Evolutionary conservation across 2,797 vertebrate species (phyloP).

Genomic region (Pristis pectinata): DNA sequence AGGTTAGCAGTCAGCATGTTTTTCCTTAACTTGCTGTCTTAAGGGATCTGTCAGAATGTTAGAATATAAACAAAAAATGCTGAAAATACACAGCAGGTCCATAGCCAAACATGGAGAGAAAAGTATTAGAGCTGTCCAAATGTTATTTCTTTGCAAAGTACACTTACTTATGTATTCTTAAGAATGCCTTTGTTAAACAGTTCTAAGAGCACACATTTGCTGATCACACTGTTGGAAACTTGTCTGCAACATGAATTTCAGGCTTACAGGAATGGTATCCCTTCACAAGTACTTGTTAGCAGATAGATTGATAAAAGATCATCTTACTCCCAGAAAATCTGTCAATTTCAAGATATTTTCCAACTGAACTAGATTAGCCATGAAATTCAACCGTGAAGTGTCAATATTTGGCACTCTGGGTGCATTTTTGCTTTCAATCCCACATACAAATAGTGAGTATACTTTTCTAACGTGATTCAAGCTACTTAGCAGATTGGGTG

Average conservation of each 20-base stretch:
- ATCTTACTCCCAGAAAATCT: too few relatives aligned
- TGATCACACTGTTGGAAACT: too few relatives aligned
- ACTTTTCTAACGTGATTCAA: too few relatives aligned
- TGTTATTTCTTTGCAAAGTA: not conserved
- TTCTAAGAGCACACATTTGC: not conserved
- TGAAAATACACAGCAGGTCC: not conserved
- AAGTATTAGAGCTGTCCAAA: too few relatives aligned
- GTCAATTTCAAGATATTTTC: not conserved
- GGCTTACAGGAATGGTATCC: not conserved
- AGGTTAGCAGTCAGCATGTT: conserved; percentile 7
- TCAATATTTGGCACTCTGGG: too few relatives aligned
- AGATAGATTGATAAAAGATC: not conserved
- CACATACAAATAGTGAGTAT: too few relatives aligned
- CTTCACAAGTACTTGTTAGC: not conserved
- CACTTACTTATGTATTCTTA: not conserved
- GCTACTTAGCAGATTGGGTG: too few relatives aligned
- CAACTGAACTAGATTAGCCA: not conserved
- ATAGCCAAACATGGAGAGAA: not conserved
- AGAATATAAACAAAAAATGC: not conserved
- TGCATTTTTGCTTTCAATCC: too few relatives aligned
- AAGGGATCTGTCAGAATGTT: not conserved
- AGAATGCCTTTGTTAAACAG: not conserved
- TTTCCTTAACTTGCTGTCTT: not conserved
- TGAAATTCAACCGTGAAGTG: too few relatives aligned
- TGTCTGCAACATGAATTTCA: not conserved